Evolutionary conservation across 2,888 invertebrate genomes (phyloP).

Genomic region (Netelia melanura): DNA sequence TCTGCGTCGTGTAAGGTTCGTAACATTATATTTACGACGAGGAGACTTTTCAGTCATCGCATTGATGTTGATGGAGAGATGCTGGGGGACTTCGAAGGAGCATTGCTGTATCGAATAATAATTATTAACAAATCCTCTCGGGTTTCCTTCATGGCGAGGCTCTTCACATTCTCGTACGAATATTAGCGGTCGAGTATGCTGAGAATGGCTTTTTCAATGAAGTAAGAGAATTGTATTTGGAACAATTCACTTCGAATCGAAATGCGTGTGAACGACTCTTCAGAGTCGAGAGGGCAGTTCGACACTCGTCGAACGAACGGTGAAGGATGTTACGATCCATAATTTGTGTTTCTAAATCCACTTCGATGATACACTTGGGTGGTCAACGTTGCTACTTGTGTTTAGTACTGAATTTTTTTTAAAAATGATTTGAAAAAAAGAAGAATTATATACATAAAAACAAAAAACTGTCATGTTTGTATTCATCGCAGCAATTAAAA

Average conservation of each 20-base stretch:
- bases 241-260: constrained; percentile 61
- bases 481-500: background rate
- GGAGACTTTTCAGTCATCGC: background rate
- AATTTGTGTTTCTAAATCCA: no score
- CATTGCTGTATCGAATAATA: constrained; percentile 67
- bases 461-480: no score
- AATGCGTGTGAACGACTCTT: constrained; percentile 10
- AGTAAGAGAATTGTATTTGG: constrained; percentile 75
- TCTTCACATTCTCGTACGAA: background rate
- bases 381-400: no score
- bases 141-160: constrained; percentile 33
- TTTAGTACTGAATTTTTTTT: no score
- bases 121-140: constrained; percentile 72
- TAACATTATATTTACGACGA: background rate
- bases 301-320: background rate
- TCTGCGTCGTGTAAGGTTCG: background rate
- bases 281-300: background rate
- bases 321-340: no score
- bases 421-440: no score
- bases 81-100: background rate
- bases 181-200: background rate
- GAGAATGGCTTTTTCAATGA: constrained; percentile 11
- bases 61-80: background rate
- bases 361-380: no score
- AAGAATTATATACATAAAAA: no score